Evolutionary conservation across 2,888 invertebrate species (phyloP), one percentile per base, ranked within the genome.

Genomic region (Nomada lathburiana): DNA sequence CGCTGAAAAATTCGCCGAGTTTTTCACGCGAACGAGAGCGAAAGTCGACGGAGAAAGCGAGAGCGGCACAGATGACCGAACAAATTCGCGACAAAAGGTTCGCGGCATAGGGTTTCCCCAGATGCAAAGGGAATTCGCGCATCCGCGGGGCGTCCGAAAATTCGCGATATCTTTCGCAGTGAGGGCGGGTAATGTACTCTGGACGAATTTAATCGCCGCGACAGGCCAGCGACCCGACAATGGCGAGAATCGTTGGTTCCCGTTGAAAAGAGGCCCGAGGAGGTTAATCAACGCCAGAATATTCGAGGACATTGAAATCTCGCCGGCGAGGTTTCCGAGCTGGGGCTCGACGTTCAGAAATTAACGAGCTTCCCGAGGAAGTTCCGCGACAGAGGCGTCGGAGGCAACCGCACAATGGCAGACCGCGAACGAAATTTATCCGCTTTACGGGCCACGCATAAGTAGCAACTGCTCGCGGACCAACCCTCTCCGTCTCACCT

Each of bases 201-300:
- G 23, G 47, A 13, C 18, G 9, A 57, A 47, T 70, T 59, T 57
- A 57, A 57, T 59, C 57, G 26, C 42, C 53, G 10, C 23, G 44
- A 23, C 63, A 18, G 42, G 0, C 18, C n/a, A 13, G 23, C n/a
- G 53, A 53, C 53, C 63, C 26, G 42, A 63, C 63, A 63, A 72
- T 68, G 16, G 26, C 44, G 36, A 7, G 36, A 5, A 36, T 29
- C 42, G 42, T 76, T 47, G 26, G 20, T 47, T 70, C 44, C 13
- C 5, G 36, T 1, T n/a, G 67, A 20, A 72, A 64, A 50, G 50
- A 57, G 59, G 11, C 13, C 47, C 64, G n/a, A 70, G 36, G 69
- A 59, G 65, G 69, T 65, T 79, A 79, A 79, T 79, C 65, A 78
- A 70, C 64, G 44, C 50, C 29, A 23, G 63, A 64, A 70, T 79